phyloP scores from a whole-genome alignment of 2,113 vertebrate genomes.

The Elephas maximus region DNA sequence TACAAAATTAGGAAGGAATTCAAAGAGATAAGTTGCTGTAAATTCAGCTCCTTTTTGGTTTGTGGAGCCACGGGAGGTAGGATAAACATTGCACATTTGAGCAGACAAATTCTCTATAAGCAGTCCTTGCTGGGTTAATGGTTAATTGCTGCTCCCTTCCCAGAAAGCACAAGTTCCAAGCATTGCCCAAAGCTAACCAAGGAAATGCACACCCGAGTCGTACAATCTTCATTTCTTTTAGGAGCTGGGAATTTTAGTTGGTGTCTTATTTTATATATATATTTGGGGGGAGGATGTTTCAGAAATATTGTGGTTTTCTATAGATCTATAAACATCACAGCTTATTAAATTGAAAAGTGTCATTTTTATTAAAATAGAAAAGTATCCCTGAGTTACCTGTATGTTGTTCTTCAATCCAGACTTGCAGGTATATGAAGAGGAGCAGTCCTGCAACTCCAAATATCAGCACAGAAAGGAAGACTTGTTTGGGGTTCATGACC shows the following conservation, averaged over 20 bases:
- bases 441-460: slow-evolving; percentile 90
- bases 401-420: slow-evolving; percentile 86
- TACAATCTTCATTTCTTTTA: background rate
- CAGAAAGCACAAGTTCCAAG: background rate
- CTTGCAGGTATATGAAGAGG: slow-evolving; percentile 89
- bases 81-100: background rate
- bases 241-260: background rate
- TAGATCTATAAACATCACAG: background rate
- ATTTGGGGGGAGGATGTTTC: background rate
- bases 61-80: background rate
- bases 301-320: background rate
- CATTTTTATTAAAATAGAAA: background rate
- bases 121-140: background rate
- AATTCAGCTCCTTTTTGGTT: background rate
- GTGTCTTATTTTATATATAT: background rate
- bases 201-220: background rate
- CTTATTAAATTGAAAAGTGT: background rate
- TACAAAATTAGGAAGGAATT: background rate
- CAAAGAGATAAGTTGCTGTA: background rate
- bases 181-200: background rate
- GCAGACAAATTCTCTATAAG: background rate
- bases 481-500: slow-evolving; percentile 89
- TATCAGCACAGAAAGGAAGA: slow-evolving; percentile 88
- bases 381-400: slow-evolving; percentile 79
- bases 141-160: too few relatives aligned